Conservation (phyloP, 2,797 vertebrate genomes). For the Bradypus variegatus region DNA sequence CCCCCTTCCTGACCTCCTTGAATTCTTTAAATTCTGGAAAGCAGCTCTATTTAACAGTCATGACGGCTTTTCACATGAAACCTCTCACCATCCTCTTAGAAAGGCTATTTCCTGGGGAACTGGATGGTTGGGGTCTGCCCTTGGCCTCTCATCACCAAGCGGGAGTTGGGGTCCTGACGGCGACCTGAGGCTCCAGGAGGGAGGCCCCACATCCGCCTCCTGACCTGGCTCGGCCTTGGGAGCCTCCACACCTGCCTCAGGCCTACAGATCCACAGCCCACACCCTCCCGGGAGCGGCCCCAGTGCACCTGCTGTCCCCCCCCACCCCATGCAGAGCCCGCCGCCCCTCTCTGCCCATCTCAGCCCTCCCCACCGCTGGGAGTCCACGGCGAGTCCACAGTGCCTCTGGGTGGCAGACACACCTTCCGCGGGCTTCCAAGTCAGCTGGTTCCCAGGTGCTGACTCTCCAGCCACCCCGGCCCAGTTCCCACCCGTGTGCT, state of each 20-base stretch:
- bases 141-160: neutral
- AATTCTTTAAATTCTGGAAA: neutral
- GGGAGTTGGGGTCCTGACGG: neutral
- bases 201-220: neutral
- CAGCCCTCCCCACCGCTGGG: no score
- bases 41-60: slow-evolving; percentile 42
- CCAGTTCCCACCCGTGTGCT: neutral
- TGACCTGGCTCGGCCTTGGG: neutral
- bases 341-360: neutral
- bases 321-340: neutral
- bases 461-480: neutral
- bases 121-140: neutral
- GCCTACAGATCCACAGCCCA: neutral
- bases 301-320: neutral
- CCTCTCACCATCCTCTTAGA: slow-evolving; percentile 42
- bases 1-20: neutral
- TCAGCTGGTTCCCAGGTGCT: neutral
- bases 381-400: neutral
- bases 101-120: slow-evolving; percentile 32
- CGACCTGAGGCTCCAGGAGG: no score
- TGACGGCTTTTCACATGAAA: slow-evolving; percentile 52
- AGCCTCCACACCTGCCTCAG: neutral
- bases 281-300: neutral
- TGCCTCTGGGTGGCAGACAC: neutral
- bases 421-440: neutral